A percentile compares a stretch with the other conserved stretches of the same genome.
These are phyloP conservation scores for Parazoanthus darwini DNA, from an alignment of 92 coral and sea anemone species.

Conservation along the genomic window DNA sequence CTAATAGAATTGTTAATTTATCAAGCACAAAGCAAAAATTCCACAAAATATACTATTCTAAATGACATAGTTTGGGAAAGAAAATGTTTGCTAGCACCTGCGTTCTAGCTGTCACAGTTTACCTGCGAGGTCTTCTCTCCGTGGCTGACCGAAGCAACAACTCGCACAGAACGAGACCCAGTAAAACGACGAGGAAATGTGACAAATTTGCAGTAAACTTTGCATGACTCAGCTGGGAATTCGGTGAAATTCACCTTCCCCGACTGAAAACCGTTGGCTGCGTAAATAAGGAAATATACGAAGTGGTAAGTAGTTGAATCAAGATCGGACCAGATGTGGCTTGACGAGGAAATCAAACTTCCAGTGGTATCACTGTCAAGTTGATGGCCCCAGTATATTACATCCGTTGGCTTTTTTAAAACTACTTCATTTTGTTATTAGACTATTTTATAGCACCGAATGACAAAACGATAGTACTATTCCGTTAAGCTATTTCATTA, in stretches of 20 bases:
- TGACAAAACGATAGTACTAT: neutral
- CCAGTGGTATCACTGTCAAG: neutral
- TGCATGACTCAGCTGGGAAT: slow-evolving; percentile 15
- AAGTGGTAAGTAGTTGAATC: neutral
- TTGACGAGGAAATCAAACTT: neutral
- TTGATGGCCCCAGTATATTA: no score
- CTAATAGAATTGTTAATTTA: neutral
- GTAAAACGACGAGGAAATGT: slow-evolving; percentile 43
- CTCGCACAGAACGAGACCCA: slow-evolving; percentile 47
- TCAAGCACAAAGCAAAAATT: neutral
- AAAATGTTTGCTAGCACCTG: neutral
- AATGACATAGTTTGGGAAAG: neutral
- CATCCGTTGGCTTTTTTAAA: no score
- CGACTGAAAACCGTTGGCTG: slow-evolving; percentile 40
- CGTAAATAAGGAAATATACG: neutral
- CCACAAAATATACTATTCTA: neutral
- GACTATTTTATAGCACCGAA: neutral
- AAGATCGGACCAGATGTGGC: neutral
- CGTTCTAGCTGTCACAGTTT: neutral
- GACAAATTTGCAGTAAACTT: slow-evolving; percentile 42
- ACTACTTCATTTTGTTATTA: no score
- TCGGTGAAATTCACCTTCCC: slow-evolving; percentile 50
- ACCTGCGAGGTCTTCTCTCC: neutral
- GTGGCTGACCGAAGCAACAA: slow-evolving; percentile 50
- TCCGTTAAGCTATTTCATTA: no score